Percentiles rank a stretch among this genome's conserved stretches.
Conservation (phyloP, 1,140 invertebrate species). For the Lanistes nyassanus region DNA sequence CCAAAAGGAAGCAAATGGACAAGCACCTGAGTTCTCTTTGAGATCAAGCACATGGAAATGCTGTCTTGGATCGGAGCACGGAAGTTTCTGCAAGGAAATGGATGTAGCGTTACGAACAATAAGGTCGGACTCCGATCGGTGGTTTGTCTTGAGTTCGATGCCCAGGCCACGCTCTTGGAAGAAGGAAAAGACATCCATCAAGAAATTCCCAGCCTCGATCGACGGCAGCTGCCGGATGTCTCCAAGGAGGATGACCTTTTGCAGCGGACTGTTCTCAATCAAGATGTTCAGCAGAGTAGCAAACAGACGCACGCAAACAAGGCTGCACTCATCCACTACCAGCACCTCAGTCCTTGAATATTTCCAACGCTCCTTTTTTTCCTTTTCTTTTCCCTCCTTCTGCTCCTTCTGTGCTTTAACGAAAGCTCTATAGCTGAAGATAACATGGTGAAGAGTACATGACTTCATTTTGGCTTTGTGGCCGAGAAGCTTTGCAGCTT, state of each 20-base stretch:
- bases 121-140: conserved; percentile 57
- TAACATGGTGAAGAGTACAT: conserved; percentile 59
- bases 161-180: conserved; percentile 34
- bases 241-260: conserved; percentile 55
- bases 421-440: conserved; percentile 48
- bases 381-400: neutral
- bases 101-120: conserved; percentile 59
- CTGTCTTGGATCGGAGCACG: conserved; percentile 40
- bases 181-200: conserved; percentile 47
- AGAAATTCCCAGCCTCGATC: conserved; percentile 62
- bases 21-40: conserved; percentile 23
- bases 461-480: conserved; percentile 46
- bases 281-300: conserved; percentile 50
- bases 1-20: too few relatives aligned
- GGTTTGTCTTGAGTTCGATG: conserved; percentile 55
- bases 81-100: conserved; percentile 46
- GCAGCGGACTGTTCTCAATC: conserved; percentile 45
- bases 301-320: conserved; percentile 59
- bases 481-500: conserved; percentile 60
- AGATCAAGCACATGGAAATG: conserved; percentile 46
- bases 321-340: conserved; percentile 61
- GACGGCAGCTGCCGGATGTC: conserved; percentile 62
- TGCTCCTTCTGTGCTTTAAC: conserved; percentile 15
- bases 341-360: conserved; percentile 45
- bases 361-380: conserved; percentile 38